These are phyloP conservation scores for Emydocephalus ijimae DNA, from an alignment of 2,113 vertebrate species.

Conservation along the genomic window DNA sequence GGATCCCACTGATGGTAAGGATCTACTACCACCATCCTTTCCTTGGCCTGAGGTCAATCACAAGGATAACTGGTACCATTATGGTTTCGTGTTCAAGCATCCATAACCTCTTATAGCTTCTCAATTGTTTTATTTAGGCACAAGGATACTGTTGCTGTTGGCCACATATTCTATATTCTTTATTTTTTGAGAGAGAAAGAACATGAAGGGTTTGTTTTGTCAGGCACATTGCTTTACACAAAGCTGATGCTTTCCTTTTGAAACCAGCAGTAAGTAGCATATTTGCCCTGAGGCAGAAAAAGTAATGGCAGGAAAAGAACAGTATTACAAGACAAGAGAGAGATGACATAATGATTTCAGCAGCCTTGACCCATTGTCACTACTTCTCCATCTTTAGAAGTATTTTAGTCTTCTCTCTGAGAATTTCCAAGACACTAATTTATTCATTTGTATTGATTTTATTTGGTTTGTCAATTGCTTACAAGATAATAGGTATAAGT, in stretches of 20 bases:
- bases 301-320: constrained; percentile 67
- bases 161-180: not conserved
- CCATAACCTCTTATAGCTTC: not conserved
- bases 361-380: constrained; percentile 61
- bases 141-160: not conserved
- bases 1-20: not conserved
- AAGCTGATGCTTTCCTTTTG: constrained; percentile 52
- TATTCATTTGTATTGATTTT: too few relatives aligned
- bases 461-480: too few relatives aligned
- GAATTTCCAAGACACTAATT: constrained; percentile 39
- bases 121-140: not conserved
- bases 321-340: constrained; percentile 62
- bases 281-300: constrained; percentile 53
- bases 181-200: constrained; percentile 40
- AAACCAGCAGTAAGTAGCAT: constrained; percentile 52
- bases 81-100: not conserved
- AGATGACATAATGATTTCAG: constrained; percentile 57
- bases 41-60: not conserved
- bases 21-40: not conserved
- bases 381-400: constrained; percentile 47
- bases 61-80: not conserved
- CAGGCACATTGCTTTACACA: constrained; percentile 48
- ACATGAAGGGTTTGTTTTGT: constrained; percentile 50
- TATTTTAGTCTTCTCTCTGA: constrained; percentile 43
- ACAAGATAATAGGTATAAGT: too few relatives aligned